Conservation (phyloP, 2,888 invertebrate species). For the Drosophila anomelani region DNA sequence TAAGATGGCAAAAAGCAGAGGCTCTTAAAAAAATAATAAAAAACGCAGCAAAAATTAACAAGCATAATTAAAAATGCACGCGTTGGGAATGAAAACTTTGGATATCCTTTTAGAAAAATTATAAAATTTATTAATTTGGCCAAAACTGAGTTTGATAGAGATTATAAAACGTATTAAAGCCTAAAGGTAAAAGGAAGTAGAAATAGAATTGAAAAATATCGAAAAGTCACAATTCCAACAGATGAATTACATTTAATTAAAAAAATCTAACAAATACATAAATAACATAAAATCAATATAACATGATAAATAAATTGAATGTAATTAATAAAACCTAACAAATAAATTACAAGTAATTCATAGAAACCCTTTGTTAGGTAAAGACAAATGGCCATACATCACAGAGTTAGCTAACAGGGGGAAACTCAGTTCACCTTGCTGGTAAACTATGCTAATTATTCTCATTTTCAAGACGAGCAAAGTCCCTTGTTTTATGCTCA, state of each 20-base stretch:
- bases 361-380: background rate
- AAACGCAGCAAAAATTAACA: conserved; percentile 36
- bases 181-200: no score
- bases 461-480: conserved; percentile 23
- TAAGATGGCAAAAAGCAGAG: conserved; percentile 38
- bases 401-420: background rate
- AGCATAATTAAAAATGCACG: conserved; percentile 63
- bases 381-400: conserved; percentile 2
- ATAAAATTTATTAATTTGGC: background rate
- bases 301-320: background rate
- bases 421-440: background rate
- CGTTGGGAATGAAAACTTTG: conserved; percentile 2
- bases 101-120: background rate
- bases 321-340: background rate
- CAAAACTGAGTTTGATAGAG: no score
- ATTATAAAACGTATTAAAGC: no score
- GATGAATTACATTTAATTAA: background rate
- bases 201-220: no score
- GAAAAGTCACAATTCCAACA: no score
- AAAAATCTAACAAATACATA: background rate
- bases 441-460: conserved; percentile 19
- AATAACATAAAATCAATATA: background rate
- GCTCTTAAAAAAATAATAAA: conserved; percentile 5
- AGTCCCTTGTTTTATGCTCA: conserved; percentile 19
- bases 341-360: conserved; percentile 1